These are phyloP conservation scores for Dicentrarchus labrax DNA, from an alignment of 2,113 vertebrate genomes.

Conservation along the genomic window DNA sequence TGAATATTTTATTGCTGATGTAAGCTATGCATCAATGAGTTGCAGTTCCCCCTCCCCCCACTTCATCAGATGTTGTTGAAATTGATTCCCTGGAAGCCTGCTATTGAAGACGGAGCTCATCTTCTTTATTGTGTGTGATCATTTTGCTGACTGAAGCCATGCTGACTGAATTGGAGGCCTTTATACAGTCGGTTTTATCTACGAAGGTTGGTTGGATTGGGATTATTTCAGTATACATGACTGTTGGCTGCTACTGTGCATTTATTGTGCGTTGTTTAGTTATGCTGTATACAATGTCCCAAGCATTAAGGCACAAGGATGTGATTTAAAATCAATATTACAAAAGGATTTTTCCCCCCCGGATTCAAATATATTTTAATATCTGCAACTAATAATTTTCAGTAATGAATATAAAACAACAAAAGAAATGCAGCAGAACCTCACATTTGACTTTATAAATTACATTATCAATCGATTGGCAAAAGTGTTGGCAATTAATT, in stretches of 20 bases:
- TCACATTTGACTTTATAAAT: background rate
- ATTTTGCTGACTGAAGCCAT: conserved; percentile 71
- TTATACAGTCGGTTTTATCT: conserved; percentile 16
- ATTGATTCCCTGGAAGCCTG: conserved; percentile 61
- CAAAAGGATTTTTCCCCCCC: background rate
- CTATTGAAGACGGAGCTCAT: conserved; percentile 48
- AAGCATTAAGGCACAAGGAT: background rate
- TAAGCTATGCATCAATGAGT: conserved; percentile 68
- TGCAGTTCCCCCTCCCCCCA: conserved; percentile 6
- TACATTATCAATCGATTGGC: background rate
- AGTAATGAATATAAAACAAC: background rate
- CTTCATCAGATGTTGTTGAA: conserved; percentile 63
- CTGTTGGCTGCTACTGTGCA: background rate
- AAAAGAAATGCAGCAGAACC: background rate
- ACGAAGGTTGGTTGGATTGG: conserved; percentile 12
- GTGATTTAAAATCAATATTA: background rate
- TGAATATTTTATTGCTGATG: conserved; percentile 78
- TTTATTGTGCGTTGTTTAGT: background rate
- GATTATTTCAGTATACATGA: conserved; percentile 13
- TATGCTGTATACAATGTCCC: background rate
- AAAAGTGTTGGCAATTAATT: background rate
- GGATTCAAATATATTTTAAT: too few species aligned
- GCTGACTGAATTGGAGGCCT: conserved; percentile 50
- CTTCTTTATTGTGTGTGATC: conserved; percentile 64
- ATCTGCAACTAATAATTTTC: background rate